These are phyloP conservation scores for Pararge aegeria DNA, from an alignment of 1,140 invertebrate genomes.

Conservation along the genomic window DNA sequence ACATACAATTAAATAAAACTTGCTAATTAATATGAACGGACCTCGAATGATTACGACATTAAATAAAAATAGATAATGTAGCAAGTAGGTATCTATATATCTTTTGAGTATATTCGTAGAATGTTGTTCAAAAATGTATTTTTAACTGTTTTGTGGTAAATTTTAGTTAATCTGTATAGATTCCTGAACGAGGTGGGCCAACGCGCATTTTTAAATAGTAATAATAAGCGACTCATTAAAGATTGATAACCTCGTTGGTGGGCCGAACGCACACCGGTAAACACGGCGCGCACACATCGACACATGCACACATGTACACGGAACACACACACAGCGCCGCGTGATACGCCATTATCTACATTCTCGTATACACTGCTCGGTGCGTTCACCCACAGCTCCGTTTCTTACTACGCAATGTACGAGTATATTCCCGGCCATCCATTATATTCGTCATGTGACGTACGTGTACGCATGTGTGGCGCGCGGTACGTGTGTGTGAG, in stretches of 20 bases:
- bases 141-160: not conserved
- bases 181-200: conserved; percentile 46
- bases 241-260: conserved; percentile 75
- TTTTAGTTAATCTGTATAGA: conserved; percentile 39
- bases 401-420: conserved; percentile 40
- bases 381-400: conserved; percentile 29
- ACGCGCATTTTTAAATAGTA: conserved; percentile 57
- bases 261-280: conserved; percentile 51
- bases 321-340: conserved; percentile 33
- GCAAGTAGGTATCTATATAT: not conserved
- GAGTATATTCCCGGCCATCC: conserved; percentile 30
- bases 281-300: conserved; percentile 24
- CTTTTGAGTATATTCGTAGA: not conserved
- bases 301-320: conserved; percentile 27
- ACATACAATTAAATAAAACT: conserved; percentile 26
- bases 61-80: not conserved
- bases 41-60: conserved; percentile 20
- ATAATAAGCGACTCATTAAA: conserved; percentile 65
- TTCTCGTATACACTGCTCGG: conserved; percentile 42
- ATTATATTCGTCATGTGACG: conserved; percentile 35
- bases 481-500: conserved; percentile 22
- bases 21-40: conserved; percentile 31
- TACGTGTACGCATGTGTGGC: conserved; percentile 17
- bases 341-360: conserved; percentile 40
- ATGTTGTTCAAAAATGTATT: not conserved